Conservation (phyloP, 2,113 vertebrate species). For the Leucoraja erinaceus region DNA sequence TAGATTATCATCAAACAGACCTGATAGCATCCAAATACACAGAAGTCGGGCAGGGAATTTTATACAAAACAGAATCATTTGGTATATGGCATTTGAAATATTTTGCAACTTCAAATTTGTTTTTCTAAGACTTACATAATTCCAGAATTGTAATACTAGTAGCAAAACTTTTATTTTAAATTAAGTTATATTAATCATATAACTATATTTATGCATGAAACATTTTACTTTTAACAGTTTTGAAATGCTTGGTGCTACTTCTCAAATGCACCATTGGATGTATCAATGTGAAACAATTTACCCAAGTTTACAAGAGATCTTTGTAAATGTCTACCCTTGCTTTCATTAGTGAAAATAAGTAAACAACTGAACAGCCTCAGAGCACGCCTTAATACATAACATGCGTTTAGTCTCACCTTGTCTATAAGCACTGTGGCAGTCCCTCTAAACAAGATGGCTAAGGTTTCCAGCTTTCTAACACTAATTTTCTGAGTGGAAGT, state of each 20-base stretch:
- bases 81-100: slow-evolving; percentile 55
- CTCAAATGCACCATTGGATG: slow-evolving; percentile 44
- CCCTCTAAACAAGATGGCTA: slow-evolving; percentile 36
- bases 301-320: slow-evolving; percentile 48
- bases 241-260: slow-evolving; percentile 51
- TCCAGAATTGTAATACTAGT: slow-evolving; percentile 54
- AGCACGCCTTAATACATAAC: slow-evolving; percentile 4
- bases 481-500: slow-evolving; percentile 34
- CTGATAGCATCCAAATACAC: slow-evolving; percentile 41
- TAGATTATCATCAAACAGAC: slow-evolving; percentile 43
- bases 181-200: slow-evolving; percentile 50
- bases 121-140: slow-evolving; percentile 49
- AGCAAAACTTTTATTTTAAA: slow-evolving; percentile 52
- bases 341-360: slow-evolving; percentile 34
- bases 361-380: slow-evolving; percentile 21
- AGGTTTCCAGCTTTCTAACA: slow-evolving; percentile 36
- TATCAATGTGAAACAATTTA: slow-evolving; percentile 51
- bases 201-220: slow-evolving; percentile 56
- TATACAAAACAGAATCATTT: slow-evolving; percentile 52
- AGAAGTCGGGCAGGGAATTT: slow-evolving; percentile 46
- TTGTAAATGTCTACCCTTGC: slow-evolving; percentile 33
- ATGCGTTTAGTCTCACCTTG: slow-evolving; percentile 26
- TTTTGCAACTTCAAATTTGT: slow-evolving; percentile 49
- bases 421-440: slow-evolving; percentile 37
- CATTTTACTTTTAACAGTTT: slow-evolving; percentile 45